Conservation (phyloP, 2,797 vertebrate species). For the Thunnus albacares region DNA sequence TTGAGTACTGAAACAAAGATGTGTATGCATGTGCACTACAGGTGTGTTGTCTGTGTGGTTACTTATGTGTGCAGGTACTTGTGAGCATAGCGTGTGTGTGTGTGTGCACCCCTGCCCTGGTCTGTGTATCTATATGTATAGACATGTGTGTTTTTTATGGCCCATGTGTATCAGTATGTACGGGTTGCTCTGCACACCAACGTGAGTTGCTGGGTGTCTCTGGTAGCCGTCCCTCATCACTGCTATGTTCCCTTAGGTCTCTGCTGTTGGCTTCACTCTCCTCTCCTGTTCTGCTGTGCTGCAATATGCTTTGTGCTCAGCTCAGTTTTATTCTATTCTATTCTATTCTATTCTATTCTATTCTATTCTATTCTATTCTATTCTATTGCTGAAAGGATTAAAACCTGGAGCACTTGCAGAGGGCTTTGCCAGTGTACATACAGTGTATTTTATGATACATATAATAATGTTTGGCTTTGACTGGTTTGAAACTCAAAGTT, state of each 20-base stretch:
- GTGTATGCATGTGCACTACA: slow-evolving; percentile 31
- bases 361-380: slow-evolving; percentile 31
- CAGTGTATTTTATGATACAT: slow-evolving; percentile 23
- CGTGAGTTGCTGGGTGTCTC: slow-evolving; percentile 75
- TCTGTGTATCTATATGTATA: slow-evolving; percentile 49
- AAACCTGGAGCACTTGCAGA: slow-evolving; percentile 17
- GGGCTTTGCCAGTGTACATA: slow-evolving; percentile 1
- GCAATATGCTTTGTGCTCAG: slow-evolving; percentile 34
- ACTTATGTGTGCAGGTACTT: slow-evolving; percentile 36
- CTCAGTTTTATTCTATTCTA: slow-evolving; percentile 23
- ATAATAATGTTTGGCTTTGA: slow-evolving; percentile 39
- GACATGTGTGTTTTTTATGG: slow-evolving; percentile 49
- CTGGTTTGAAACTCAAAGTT: slow-evolving; percentile 32
- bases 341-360: slow-evolving; percentile 2
- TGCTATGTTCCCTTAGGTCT: slow-evolving; percentile 66
- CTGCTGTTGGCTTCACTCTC: slow-evolving; percentile 62
- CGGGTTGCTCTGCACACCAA: slow-evolving; percentile 60
- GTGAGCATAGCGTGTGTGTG: slow-evolving; percentile 13
- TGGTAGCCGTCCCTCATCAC: slow-evolving; percentile 82
- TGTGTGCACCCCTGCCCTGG: slow-evolving; percentile 13
- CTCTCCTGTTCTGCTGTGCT: slow-evolving; percentile 43
- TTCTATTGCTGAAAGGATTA: slow-evolving; percentile 5
- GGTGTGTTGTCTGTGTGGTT: slow-evolving; percentile 42
- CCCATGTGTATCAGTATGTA: slow-evolving; percentile 45
- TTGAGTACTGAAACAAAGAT: slow-evolving; percentile 34